These are phyloP conservation scores for Naso thynnoides DNA, from an alignment of 2,797 vertebrate species.

Conservation along the genomic window DNA sequence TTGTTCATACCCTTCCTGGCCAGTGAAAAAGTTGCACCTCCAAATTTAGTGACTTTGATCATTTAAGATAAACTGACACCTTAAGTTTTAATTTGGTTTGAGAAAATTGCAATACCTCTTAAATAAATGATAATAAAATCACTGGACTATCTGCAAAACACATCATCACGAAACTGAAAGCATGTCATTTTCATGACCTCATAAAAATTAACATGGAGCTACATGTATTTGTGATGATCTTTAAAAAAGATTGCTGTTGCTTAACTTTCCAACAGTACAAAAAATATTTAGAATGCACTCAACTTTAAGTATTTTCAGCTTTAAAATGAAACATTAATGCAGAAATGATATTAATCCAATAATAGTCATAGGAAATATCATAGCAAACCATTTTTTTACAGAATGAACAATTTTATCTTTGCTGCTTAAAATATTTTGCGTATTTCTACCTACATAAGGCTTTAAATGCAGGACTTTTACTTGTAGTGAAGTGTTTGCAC, in stretches of 20 bases:
- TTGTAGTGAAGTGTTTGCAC: not conserved
- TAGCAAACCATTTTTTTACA: not conserved
- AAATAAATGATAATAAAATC: too few relatives aligned
- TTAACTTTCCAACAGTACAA: not conserved
- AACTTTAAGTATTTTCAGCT: too few relatives aligned
- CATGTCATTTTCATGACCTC: too few relatives aligned
- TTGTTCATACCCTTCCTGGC: not conserved
- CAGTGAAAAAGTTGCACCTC: not conserved
- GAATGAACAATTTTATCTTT: not conserved
- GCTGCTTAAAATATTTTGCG: not conserved
- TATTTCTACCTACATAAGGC: not conserved
- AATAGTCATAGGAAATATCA: not conserved
- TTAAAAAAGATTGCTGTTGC: not conserved
- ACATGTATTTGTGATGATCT: not conserved
- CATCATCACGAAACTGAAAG: too few relatives aligned
- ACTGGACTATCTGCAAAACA: too few relatives aligned
- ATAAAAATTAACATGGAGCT: too few relatives aligned
- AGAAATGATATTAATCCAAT: not conserved
- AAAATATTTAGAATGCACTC: not conserved
- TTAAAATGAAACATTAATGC: too few relatives aligned
- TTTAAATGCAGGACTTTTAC: not conserved
- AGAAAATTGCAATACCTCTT: too few relatives aligned
- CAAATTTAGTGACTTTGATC: not conserved
- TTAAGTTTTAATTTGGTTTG: not conserved
- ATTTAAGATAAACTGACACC: not conserved